These are phyloP conservation scores for Siniperca knerii DNA, from an alignment of 2,113 vertebrate species.

Conservation along the genomic window DNA sequence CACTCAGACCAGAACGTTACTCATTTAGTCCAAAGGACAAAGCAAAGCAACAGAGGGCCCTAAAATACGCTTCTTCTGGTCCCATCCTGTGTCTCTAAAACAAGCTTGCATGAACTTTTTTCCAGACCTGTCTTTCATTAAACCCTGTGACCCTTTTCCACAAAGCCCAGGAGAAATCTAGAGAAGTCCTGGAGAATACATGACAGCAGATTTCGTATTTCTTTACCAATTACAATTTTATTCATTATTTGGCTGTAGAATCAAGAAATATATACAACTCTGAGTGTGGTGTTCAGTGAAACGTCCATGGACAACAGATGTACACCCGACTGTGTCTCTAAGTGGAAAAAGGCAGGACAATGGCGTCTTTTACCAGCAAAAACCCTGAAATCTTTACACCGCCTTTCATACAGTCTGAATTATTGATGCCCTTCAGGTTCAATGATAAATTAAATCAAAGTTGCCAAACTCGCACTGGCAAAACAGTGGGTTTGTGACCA, in stretches of 20 bases:
- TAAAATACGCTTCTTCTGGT: constrained; percentile 53
- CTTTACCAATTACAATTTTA: not conserved
- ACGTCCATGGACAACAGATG: not conserved
- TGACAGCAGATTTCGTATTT: constrained; percentile 15
- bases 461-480: not conserved
- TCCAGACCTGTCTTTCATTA: constrained; percentile 37
- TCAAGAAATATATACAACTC: not conserved
- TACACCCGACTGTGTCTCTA: not conserved
- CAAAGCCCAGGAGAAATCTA: constrained; percentile 38
- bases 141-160: constrained; percentile 36
- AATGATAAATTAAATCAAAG: not conserved
- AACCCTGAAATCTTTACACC: not conserved
- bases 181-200: constrained; percentile 11
- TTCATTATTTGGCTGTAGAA: constrained; percentile 8
- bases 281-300: not conserved
- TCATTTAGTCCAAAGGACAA: constrained; percentile 65
- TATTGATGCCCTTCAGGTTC: not conserved
- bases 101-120: constrained; percentile 35
- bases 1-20: constrained; percentile 73
- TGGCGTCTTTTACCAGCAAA: not conserved
- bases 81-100: constrained; percentile 32
- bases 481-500: not conserved
- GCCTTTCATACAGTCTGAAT: not conserved
- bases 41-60: not conserved
- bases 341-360: not conserved